Evolutionary conservation across 2,888 invertebrate genomes (phyloP), one percentile per base, ranked within the genome.

Genomic region (Scaptomyza parva): DNA sequence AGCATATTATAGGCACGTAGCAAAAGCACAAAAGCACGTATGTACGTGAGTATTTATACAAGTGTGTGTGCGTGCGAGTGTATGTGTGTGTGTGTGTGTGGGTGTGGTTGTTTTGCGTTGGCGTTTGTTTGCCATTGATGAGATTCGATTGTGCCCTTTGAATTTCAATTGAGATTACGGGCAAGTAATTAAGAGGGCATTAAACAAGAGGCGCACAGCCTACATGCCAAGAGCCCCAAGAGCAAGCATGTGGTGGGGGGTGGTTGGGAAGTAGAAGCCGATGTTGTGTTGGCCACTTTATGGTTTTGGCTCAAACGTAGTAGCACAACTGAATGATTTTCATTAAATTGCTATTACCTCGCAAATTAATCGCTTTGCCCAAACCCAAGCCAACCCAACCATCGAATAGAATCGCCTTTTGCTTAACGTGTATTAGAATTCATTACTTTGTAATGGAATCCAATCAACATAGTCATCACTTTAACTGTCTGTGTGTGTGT

Each of bases 311-410:
- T 45, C 54, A 74, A 73, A 58, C 75, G 41, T 61, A 57, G 70
- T 55, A 52, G 70, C 63, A 64, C 86, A 83, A 80, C 80, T 80
- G 80, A 83, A 83, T 83, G 81, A 67, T 76, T 82, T 86, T 80
- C 83, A 83, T 86, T 86, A 78, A 80, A 76, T 69, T 76, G 66
- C 74, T 78, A 83, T 83, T 83, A 83, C 60, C 62, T 33, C 3
- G 85, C 51, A 84, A 78, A 74, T 78, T 68, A 81, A 86, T 83
- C 83, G 66, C 68, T 39, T 76, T 74, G 75, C 59, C 83, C 71
- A 78, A 70, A n/a, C 73, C 70, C 54, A 51, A 68, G 69, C 30
- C 37, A 43, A 40, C n/a, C n/a, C n/a, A n/a, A n/a, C n/a, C n/a
- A 48, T 47, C 37, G 24, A 39, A 14, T 28, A 30, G 40, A 18